Base-by-base conservation (phyloP, 2,797 vertebrate species). In the Syngnathus rostellatus region DNA sequence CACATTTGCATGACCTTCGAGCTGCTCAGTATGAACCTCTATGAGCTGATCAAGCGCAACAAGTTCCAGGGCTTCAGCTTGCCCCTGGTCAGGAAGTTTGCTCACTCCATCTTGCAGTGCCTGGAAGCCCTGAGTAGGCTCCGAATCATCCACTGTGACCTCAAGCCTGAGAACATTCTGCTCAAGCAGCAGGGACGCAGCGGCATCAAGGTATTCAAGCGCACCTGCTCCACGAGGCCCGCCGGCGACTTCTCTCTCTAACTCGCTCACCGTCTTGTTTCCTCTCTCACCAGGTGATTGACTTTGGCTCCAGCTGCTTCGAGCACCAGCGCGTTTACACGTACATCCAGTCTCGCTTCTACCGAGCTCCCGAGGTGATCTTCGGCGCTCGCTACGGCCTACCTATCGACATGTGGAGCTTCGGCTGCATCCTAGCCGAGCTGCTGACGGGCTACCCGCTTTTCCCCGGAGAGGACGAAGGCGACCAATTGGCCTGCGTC, bases 1-100 rank as follows among this genome's bases (percentile, higher is more conserved):
- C 97, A 99, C 73, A 96, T 98, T 70, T 99, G 97, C 78, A 99
- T 99, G 94, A 96, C 96, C 38, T 99, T 99, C 65, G 97, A 99
- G 77, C 85, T 99, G 76, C 86, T 99, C 66, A 98, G 94, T 84
- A 95, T 99, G 91, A 98, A 99, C 86, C 82, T 99, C 10, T 99
- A 99, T 0, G 97, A 99, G 84, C 93, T 99, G 12, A 98, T 99
- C 70, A 99, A 98, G 82, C 93, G 94, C 75, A 99, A 98, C 82
- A 99, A 98, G 83, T 99, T 99, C 76, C 97, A 98, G 86, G 97
- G 97, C 57, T 99, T 99, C 82, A 98, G 94, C 14, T 74, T 98
- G 73, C 93, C 94, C 0, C 86, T 99, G 79, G 96, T 99, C 37
- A 92, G 96, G 57, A 98, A 98, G 86, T 99, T 98, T 63, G 95